Base-by-base conservation (phyloP, 2,888 invertebrate species). In the Diarsia brunnea region DNA sequence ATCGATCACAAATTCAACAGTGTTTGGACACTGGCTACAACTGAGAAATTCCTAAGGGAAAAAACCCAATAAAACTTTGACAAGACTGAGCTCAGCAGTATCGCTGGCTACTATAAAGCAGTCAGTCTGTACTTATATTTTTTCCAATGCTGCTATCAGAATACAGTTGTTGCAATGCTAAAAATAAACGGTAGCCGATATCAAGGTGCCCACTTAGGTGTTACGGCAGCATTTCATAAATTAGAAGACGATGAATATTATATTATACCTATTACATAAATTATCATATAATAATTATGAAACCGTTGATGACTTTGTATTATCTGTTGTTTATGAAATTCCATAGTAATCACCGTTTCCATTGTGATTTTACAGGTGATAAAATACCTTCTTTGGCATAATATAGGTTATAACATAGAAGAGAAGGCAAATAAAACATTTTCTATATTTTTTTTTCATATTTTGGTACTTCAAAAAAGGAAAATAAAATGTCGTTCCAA, bases 151-250 rank as follows among this genome's bases (percentile, higher is more conserved):
- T 0, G 12, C 14, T 10, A 45, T 11, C 12, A 43, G 24, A 61
- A 66, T 67, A 63, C 49, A 27, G 19, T 63, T 49, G 55, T 69
- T 47, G 63, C 47, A 82, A 70, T 63, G 38, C 67, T 63, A 51
- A 61, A 69, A 79, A 70, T 76, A 45, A 67, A 75, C 5, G 27
- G 47, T 31, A 82, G 69, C 43, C 51, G 58, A 19, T 69, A 58
- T 53, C 63, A 51, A 51, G n/a, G 75, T 60, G 49, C 47, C 43
- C 0, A 45, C 45, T 67, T 67, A 80, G 47, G 5, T 63, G 31
- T 61, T 61, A 43, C 43, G 24, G 5, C 24, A 75, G 43, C 12
- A 14, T 55, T 55, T 43, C 24, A 49, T 66, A 69, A n/a, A 82
- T 4, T 16, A 60, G 14, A 67, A 24, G 3, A 43, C 51, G 1